Percentiles rank a stretch among this genome's conserved stretches.
Evolutionary conservation across 30 jellyfish, hydroid and myxozoan genomes (phyloP).

Genomic region (Aurelia sp.): DNA sequence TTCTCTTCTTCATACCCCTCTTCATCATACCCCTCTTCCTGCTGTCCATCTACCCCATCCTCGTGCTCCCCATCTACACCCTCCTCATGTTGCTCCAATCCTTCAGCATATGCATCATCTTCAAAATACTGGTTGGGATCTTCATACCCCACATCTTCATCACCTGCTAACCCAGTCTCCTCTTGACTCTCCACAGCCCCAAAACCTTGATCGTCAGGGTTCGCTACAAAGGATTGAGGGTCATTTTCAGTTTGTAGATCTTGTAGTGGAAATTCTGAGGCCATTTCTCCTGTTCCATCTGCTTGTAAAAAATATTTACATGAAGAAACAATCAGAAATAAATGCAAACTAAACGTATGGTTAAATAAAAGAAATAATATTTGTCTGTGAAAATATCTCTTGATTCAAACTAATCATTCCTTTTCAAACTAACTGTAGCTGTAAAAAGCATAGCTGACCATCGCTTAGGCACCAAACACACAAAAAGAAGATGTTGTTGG

Average conservation of each 20-base stretch:
- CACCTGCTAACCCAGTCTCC: too few relatives aligned
- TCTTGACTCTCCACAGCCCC: not conserved
- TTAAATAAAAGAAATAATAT: too few relatives aligned
- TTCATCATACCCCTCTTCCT: constrained; percentile 2
- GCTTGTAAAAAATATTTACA: constrained; percentile 73
- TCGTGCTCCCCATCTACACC: not conserved
- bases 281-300: constrained; percentile 49
- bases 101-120: constrained; percentile 4
- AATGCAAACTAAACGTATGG: too few relatives aligned
- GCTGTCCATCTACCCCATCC: constrained; percentile 4
- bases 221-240: too few relatives aligned
- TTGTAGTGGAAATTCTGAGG: not conserved
- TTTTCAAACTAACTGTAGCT: too few relatives aligned
- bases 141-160: not conserved
- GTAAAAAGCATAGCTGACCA: too few relatives aligned
- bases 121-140: not conserved
- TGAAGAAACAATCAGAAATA: not conserved
- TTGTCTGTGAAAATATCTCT: too few relatives aligned
- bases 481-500: too few relatives aligned
- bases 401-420: too few relatives aligned
- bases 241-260: too few relatives aligned
- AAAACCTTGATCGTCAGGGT: constrained; percentile 2
- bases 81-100: not conserved
- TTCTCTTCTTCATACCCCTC: constrained; percentile 18
- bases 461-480: too few relatives aligned